phyloP scores from a whole-genome alignment of 53 echinoderm and acorn worm genomes.

The Mesocentrotus franciscanus region DNA sequence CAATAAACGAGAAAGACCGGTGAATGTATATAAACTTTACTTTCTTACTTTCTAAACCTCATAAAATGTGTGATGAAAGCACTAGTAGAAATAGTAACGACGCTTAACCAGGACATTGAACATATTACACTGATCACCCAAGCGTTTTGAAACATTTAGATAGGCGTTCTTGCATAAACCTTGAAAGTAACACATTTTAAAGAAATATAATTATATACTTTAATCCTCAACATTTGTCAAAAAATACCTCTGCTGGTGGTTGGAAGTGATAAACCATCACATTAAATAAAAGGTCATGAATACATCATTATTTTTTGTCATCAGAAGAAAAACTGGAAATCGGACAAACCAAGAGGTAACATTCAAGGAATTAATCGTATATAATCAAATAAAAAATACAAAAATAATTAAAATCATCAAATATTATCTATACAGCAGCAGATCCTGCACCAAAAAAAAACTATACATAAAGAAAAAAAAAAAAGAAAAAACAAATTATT shows the following conservation, averaged over 20 bases:
- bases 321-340: background rate
- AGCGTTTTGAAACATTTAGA: background rate
- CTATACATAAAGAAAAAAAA: background rate
- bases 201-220: background rate
- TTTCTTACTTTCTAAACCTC: background rate
- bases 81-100: background rate
- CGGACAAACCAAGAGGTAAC: background rate
- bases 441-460: background rate
- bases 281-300: background rate
- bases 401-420: background rate
- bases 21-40: background rate
- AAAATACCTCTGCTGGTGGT: background rate
- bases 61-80: constrained; percentile 18
- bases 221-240: background rate
- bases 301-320: background rate
- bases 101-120: background rate
- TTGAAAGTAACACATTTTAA: background rate
- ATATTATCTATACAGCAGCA: background rate
- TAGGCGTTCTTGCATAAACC: background rate
- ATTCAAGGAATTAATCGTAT: background rate
- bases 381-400: background rate
- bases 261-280: background rate
- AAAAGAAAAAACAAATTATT: background rate
- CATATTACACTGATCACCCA: background rate
- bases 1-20: background rate